Evolutionary conservation across 2,888 invertebrate species (phyloP).

Genomic region (Anorthoa munda): DNA sequence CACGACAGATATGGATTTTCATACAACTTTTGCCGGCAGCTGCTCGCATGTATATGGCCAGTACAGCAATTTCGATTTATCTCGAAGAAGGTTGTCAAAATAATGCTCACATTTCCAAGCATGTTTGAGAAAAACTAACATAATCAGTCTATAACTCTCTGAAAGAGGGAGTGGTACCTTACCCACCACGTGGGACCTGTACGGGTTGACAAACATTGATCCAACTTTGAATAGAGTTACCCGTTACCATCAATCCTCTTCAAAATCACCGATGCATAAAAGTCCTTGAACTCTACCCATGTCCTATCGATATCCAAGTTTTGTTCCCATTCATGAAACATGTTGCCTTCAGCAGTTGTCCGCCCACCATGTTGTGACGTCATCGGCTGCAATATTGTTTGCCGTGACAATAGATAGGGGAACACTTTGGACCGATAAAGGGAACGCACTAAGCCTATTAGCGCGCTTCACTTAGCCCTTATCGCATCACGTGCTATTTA

Average conservation of each 20-base stretch:
- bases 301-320: constrained; percentile 19
- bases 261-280: constrained; percentile 29
- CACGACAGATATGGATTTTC: too few species aligned
- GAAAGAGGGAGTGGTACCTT: too few species aligned
- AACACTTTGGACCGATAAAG: constrained; percentile 57
- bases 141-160: too few species aligned
- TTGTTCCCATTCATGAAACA: constrained; percentile 53
- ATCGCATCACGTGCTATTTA: constrained; percentile 52
- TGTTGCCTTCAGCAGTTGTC: constrained; percentile 35
- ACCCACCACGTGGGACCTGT: too few species aligned
- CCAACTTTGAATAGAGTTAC: constrained; percentile 1
- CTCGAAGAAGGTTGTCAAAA: too few species aligned
- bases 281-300: constrained; percentile 55
- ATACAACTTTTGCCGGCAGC: too few species aligned
- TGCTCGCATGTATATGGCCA: too few species aligned
- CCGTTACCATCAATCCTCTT: constrained; percentile 3
- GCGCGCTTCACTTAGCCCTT: constrained; percentile 57
- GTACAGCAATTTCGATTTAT: too few species aligned
- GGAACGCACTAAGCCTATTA: constrained; percentile 65
- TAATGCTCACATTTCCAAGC: too few species aligned
- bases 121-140: too few species aligned
- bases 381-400: constrained; percentile 62
- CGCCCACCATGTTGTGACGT: constrained; percentile 56
- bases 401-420: constrained; percentile 51
- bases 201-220: neutral